Evolutionary conservation across 1,140 invertebrate species (phyloP), one percentile per base, ranked within the genome.

Genomic region (Lysiphlebus fabarum): DNA sequence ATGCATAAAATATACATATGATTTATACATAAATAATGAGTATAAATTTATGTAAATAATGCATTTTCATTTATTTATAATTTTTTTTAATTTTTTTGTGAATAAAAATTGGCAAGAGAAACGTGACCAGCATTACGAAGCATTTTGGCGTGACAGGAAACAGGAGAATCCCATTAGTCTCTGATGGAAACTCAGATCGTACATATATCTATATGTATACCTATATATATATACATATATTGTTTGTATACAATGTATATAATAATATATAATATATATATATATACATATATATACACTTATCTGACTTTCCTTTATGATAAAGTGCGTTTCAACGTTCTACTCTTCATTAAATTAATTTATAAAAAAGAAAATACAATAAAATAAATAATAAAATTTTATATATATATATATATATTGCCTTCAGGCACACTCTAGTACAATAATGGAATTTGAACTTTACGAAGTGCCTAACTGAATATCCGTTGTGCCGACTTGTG

Each of bases 381-480:
- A 47, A 12, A 26, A 47, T 17, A 47, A 26, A 47, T 17, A 47
- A 14, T 17, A 26, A 14, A n/a, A 47, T n/a, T n/a, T n/a, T n/a
- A 34, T n/a, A 10, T 4, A 42, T 10, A n/a, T 1, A n/a, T 4
- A n/a, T 4, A 42, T 42, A n/a, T 42, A 42, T 4, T 49, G 47
- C 26, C 6, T 7, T 26, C 6, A 10, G 47, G 47, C 26, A 17
- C 36, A 34, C 36, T 49, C 47, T 34, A 11, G 47, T 34, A 34
- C 47, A 49, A 49, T 49, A 49, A 49, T 49, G 47, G 47, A 49
- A 49, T 49, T 49, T 49, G 26, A 49, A 49, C 47, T 49, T 49
- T 49, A 49, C 47, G 47, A 26, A 49, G 47, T 11, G 44, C 9
- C 26, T 17, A 17, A 49, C 17, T n/a, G 47, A 49, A 26, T 26